Conservation (phyloP, 2,797 vertebrate genomes). For the Girardinus metallicus region DNA sequence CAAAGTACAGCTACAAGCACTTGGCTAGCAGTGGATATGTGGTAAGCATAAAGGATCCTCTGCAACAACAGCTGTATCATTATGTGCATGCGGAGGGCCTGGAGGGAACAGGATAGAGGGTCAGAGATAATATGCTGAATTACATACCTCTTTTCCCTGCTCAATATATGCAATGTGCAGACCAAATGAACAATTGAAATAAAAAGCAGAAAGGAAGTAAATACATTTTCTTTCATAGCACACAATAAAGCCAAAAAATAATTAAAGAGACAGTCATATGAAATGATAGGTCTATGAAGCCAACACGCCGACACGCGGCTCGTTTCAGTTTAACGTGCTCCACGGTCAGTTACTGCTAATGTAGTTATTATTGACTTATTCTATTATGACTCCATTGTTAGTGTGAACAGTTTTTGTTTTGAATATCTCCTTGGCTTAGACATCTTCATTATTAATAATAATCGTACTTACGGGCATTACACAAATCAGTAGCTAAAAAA, state of each 20-base stretch:
- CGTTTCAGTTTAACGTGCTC: not conserved
- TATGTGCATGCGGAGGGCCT: constrained; percentile 68
- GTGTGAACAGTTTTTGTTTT: not conserved
- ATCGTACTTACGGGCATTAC: not conserved
- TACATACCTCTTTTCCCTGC: constrained; percentile 99
- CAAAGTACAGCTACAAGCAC: not conserved
- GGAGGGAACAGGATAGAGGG: constrained; percentile 75
- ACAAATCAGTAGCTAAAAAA: not conserved
- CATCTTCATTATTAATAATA: not conserved
- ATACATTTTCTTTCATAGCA: constrained; percentile 79
- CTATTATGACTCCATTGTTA: not conserved
- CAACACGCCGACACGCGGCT: not conserved
- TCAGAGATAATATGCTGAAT: constrained; percentile 78
- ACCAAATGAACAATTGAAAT: constrained; percentile 84
- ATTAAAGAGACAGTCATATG: not conserved
- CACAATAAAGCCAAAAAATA: constrained; percentile 6
- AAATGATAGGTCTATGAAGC: not conserved
- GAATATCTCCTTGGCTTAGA: not conserved
- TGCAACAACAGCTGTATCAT: constrained; percentile 51
- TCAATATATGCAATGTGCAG: constrained; percentile 86
- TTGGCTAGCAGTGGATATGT: not conserved
- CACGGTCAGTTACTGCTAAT: not conserved
- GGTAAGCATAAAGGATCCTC: constrained; percentile 41
- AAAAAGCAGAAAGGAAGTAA: constrained; percentile 91
- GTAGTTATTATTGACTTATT: not conserved